Evolutionary conservation across 2,797 vertebrate species (phyloP), one percentile per base, ranked within the genome.

Genomic region (Cryptoprocta ferox): DNA sequence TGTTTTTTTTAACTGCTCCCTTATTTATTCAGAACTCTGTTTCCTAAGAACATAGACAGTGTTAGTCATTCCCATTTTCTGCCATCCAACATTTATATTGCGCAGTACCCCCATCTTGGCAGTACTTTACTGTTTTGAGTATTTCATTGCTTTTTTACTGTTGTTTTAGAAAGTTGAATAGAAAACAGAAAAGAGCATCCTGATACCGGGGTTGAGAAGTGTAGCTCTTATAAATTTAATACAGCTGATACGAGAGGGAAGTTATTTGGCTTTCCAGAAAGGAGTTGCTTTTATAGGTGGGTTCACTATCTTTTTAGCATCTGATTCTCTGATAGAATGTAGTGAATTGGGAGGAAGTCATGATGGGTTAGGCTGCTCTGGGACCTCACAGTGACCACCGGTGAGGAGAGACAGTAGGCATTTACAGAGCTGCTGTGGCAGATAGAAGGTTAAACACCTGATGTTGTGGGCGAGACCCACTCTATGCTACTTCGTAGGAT

Each of bases 91-190:
- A 37, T 42, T 63, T 7, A 32, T n/a, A 28, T 95, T 63, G 30
- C 39, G 59, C 19, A n/a, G 68, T 80, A 56, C 45, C 76, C 4
- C 32, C 18, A 7, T 42, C 87, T 39, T 94, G 83, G 81, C 50
- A 35, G 32, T 61, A 63, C 50, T 42, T 26, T 19, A 14, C 21
- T 68, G 28, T 79, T 82, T 82, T 61, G 82, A 83, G n/a, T 37
- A 53, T 13, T 68, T 56, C 24, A 5, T 75, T 89, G 56, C 59
- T 80, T 96, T 96, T 82, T 86, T 70, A 48, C 45, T 26, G 11
- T 92, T 73, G 50, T 90, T 92, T 92, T 63, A 53, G 85, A 80
- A 91, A 89, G 70, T 45, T 35, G 56, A 45, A 16, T 71, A 79
- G 66, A 84, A 80, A 93, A 73, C 65, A 70, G 35, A 71, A 63